Evolutionary conservation across 2,113 vertebrate species (phyloP), one percentile per base, ranked within the genome.

Genomic region (Anas platyrhynchos): DNA sequence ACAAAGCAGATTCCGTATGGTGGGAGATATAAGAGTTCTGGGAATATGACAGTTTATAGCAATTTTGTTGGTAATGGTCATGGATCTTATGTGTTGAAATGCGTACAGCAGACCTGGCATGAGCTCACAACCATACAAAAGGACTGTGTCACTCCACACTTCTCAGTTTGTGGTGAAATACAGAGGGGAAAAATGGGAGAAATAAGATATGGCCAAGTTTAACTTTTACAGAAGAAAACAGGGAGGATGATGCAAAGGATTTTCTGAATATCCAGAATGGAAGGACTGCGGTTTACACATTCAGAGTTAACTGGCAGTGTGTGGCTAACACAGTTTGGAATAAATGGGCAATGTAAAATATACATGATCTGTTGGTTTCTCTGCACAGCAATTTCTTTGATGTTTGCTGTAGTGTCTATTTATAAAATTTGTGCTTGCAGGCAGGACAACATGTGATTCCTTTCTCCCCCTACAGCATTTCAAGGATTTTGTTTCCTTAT

Each of bases 401-500:
- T 94, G 90, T 93, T 86, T 62, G 68, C 31, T 78, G 43, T 55
- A 91, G 31, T 89, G 84, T 84, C 95, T 97, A 91, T 96, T 96
- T 95, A 95, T 95, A 91, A 91, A 89, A 89, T 74, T 31, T 78
- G 61, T 83, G 90, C 87, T 97, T 84, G 89, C 72, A 86, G 83
- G 88, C 6, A 0, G 96, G 96, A 96, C 88, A 79, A 56, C 38
- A 72, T 65, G 92, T 83, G 92, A 94, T 68, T 80, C 50, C 67
- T 89, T 75, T 62, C 4, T 21, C 55, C 81, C 83, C 69, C 84
- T 56, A 15, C 84, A 97, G 86, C 46, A 83, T 82, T 90, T 85
- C 83, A 94, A 95, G 77, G 84, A 95, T 93, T 96, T 93, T 82
- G 66, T 97, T 97, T 97, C 88, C 87, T 93, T 90, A 84, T 91